phyloP scores from a whole-genome alignment of 2,113 vertebrate genomes.

The Euleptes europaea region DNA sequence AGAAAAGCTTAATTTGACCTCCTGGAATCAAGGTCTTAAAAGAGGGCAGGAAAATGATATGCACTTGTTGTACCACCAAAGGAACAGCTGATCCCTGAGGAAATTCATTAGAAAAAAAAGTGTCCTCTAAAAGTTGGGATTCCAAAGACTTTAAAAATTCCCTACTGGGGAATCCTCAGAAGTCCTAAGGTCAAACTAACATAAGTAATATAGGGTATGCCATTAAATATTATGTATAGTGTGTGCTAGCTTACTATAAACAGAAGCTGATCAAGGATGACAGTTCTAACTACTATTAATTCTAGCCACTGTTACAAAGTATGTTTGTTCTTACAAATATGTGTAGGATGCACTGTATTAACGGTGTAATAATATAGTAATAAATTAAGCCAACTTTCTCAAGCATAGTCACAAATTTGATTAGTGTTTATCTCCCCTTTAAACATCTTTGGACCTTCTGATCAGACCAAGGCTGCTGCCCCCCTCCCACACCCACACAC shows the following conservation, averaged over 20 bases:
- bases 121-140: slow-evolving; percentile 5
- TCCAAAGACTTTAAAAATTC: not conserved
- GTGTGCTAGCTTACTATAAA: not conserved
- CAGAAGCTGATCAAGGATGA: not conserved
- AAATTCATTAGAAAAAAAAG: not conserved
- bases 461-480: too few relatives aligned
- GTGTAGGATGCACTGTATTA: not conserved
- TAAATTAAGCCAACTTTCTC: not conserved
- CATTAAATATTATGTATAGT: not conserved
- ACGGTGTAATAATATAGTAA: not conserved
- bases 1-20: not conserved
- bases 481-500: too few relatives aligned
- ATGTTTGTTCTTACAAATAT: not conserved
- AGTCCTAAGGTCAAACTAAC: not conserved
- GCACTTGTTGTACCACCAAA: slow-evolving; percentile 5
- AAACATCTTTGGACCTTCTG: not conserved
- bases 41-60: not conserved
- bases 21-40: not conserved
- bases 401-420: not conserved
- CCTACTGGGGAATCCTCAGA: not conserved
- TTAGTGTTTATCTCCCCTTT: not conserved
- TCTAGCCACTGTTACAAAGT: not conserved
- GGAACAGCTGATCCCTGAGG: slow-evolving; percentile 28
- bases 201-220: not conserved
- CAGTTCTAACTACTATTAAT: not conserved